phyloP scores from a whole-genome alignment of 2,888 invertebrate species.

The Dicycla oo region DNA sequence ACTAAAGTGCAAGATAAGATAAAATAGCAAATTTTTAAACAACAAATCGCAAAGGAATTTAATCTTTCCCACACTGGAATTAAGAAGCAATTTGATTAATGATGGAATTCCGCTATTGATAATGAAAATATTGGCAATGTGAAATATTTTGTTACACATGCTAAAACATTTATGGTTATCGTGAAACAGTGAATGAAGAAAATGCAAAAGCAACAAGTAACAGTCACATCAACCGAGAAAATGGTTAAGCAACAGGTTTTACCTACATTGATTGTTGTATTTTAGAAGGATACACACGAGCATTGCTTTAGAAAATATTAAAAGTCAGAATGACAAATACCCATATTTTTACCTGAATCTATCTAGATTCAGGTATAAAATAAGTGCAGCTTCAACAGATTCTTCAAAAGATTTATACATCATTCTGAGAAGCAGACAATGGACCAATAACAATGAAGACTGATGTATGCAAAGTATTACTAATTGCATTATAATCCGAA shows the following conservation, averaged over 20 bases:
- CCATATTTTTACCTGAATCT: no score
- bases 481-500: slow-evolving; percentile 50
- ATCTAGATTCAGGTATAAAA: not conserved
- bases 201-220: slow-evolving; percentile 47
- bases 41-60: slow-evolving; percentile 54
- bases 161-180: slow-evolving; percentile 12
- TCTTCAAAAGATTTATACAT: not conserved
- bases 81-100: slow-evolving; percentile 28
- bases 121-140: slow-evolving; percentile 16
- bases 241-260: slow-evolving; percentile 46
- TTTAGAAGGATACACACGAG: not conserved
- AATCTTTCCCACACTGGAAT: slow-evolving; percentile 29
- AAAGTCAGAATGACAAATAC: not conserved
- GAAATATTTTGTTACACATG: slow-evolving; percentile 10
- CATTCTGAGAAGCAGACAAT: slow-evolving; percentile 25
- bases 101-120: not conserved
- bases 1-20: slow-evolving; percentile 65
- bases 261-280: not conserved
- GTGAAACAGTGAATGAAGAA: slow-evolving; percentile 22
- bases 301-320: not conserved
- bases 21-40: slow-evolving; percentile 38
- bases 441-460: slow-evolving; percentile 47
- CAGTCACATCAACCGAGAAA: slow-evolving; percentile 22
- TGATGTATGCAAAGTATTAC: slow-evolving; percentile 45
- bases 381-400: not conserved